phyloP scores from a whole-genome alignment of 2,113 vertebrate species.

The Pagrus major region DNA sequence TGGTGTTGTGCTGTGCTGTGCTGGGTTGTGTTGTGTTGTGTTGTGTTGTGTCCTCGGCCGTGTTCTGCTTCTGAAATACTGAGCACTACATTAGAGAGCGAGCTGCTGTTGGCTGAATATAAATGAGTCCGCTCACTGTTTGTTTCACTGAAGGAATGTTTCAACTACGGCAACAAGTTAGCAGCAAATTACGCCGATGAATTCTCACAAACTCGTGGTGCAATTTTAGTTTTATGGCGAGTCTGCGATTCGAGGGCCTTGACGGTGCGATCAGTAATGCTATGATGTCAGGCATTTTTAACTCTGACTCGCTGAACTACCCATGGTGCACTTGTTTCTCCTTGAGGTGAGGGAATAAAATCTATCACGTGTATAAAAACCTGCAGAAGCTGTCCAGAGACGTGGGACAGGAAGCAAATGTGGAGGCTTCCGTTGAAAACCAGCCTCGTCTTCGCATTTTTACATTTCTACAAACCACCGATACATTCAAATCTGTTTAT shows the following conservation, averaged over 20 bases:
- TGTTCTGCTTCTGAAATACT: slow-evolving; percentile 10
- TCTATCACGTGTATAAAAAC: background rate
- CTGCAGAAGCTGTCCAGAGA: background rate
- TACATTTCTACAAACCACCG: too few relatives aligned
- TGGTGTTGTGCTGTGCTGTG: slow-evolving; percentile 13
- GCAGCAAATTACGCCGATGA: background rate
- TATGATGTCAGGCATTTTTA: background rate
- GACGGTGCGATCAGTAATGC: background rate
- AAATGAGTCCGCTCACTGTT: background rate
- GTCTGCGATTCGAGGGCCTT: background rate
- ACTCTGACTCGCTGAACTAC: background rate
- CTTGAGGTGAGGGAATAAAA: background rate
- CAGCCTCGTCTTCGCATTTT: too few relatives aligned
- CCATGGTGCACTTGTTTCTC: background rate
- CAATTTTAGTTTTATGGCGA: background rate
- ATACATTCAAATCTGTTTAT: too few relatives aligned
- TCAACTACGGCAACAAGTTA: background rate
- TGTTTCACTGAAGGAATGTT: background rate
- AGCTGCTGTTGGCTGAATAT: background rate
- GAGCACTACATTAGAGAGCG: background rate
- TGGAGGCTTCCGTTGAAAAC: background rate
- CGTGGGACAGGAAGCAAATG: background rate
- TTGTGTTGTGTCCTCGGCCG: background rate
- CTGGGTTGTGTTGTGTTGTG: too few relatives aligned
- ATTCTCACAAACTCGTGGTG: background rate